Base-by-base conservation (phyloP, 2,797 vertebrate species). In the Phalanger gymnotis region DNA sequence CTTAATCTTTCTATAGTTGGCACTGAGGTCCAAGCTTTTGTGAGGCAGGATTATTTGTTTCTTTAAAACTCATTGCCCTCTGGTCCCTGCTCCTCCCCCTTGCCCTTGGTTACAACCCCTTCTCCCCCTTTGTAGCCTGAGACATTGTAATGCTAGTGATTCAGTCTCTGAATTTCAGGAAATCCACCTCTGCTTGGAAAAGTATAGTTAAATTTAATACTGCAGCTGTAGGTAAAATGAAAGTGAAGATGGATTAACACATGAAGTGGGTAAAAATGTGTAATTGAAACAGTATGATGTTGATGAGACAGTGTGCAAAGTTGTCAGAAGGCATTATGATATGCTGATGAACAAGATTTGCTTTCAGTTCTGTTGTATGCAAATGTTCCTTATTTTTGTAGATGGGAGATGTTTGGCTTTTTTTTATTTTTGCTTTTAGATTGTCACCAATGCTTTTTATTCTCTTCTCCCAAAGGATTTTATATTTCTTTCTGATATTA, bases 231-330 rank as follows among this genome's bases (percentile, higher is more conserved):
- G 97, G 97, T 97, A 98, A 98, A 98, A 97, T 90, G 97, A 95
- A 97, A 94, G 93, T 92, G 97, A 98, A 97, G 96, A 94, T 97
- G 96, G 55, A 95, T 98, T 98, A 97, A 97, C 97, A 98, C 4
- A 0, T 95, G 95, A 97, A 98, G 96, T 97, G 97, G 96, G 92
- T 97, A 97, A 98, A 97, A 98, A 97, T 95, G 95, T 12, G 0
- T 98, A 98, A 98, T 97, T 98, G 98, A 97, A 98, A 98, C 97
- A 98, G 97, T 98, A 95, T 98, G 97, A 98, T 98, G 98, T 97
- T 98, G 98, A 98, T 98, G 98, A 98, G 93, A 95, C 95, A 91
- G 97, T 97, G 95, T 97, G 97, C 95, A 97, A 96, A 97, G 96
- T 97, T 98, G 98, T 98, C 97, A 97, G 98, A 98, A 98, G 97